Evolutionary conservation across 2,797 vertebrate species (phyloP).

Genomic region (Antrozous pallidus): DNA sequence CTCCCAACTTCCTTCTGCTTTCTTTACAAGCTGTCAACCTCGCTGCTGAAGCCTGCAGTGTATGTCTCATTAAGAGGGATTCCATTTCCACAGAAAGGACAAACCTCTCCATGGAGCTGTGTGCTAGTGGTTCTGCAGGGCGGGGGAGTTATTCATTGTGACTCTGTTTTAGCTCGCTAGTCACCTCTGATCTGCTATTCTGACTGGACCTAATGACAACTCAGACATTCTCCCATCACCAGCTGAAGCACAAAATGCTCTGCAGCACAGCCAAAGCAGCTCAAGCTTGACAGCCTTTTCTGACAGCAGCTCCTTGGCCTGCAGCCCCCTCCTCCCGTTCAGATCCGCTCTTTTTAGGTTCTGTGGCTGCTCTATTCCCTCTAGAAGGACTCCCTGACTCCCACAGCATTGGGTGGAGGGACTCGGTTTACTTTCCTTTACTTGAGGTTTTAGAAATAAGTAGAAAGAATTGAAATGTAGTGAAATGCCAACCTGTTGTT

Average conservation of each 20-base stretch:
- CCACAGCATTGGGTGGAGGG: background rate
- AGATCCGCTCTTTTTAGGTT: background rate
- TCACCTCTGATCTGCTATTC: conserved; percentile 50
- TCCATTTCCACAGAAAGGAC: conserved; percentile 30
- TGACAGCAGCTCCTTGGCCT: conserved; percentile 24
- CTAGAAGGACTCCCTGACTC: background rate
- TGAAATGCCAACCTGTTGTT: background rate
- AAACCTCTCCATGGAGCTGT: background rate
- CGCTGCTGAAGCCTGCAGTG: conserved; percentile 5
- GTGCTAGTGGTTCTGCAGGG: background rate
- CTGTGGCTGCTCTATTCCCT: background rate
- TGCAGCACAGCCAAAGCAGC: background rate
- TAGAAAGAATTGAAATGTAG: background rate
- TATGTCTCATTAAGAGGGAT: conserved; percentile 63
- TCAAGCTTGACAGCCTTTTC: conserved; percentile 47
- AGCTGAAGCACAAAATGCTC: conserved; percentile 41
- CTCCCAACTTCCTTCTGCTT: conserved; percentile 72
- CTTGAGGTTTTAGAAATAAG: background rate
- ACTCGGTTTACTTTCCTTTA: background rate
- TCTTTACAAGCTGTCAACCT: conserved; percentile 68
- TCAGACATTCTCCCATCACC: conserved; percentile 23
- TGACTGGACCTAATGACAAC: conserved; percentile 44
- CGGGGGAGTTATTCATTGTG: background rate
- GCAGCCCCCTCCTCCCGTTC: background rate
- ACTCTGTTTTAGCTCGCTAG: conserved; percentile 13